Evolutionary conservation across 2,888 invertebrate species (phyloP).

Genomic region (Nymphalis polychloros): DNA sequence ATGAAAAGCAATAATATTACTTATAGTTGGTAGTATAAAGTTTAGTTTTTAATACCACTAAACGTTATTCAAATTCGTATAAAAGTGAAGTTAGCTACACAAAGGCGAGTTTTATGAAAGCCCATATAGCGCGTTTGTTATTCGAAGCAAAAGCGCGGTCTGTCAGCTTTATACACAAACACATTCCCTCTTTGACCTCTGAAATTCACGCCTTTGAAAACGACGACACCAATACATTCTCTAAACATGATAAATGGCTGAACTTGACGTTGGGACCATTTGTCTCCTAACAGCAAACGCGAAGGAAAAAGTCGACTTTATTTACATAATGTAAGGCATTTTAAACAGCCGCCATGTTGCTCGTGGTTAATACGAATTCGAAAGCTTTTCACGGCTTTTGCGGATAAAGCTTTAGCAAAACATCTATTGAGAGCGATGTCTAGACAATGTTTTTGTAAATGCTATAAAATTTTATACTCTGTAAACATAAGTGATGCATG

Average conservation of each 20-base stretch:
- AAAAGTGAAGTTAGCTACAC: slow-evolving; percentile 32
- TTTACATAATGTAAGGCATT: slow-evolving; percentile 57
- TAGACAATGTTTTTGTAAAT: slow-evolving; percentile 26
- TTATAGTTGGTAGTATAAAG: too few relatives aligned
- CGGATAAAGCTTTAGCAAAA: slow-evolving; percentile 23
- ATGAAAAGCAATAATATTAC: slow-evolving; percentile 16
- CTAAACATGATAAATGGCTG: slow-evolving; percentile 61
- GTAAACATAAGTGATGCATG: slow-evolving; percentile 8
- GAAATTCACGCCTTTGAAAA: slow-evolving; percentile 32
- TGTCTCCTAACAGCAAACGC: slow-evolving; percentile 55
- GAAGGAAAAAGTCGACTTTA: slow-evolving; percentile 55
- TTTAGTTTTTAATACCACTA: slow-evolving; percentile 23
- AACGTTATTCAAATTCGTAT: slow-evolving; percentile 31
- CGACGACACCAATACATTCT: slow-evolving; percentile 49
- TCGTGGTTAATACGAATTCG: slow-evolving; percentile 40
- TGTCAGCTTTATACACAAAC: slow-evolving; percentile 26
- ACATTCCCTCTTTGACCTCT: slow-evolving; percentile 35
- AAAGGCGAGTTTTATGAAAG: slow-evolving; percentile 34
- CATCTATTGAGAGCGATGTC: slow-evolving; percentile 20
- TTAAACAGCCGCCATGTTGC: slow-evolving; percentile 38
- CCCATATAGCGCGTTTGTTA: slow-evolving; percentile 23
- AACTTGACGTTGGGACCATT: slow-evolving; percentile 58
- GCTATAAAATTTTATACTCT: slow-evolving; percentile 17
- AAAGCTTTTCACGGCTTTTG: slow-evolving; percentile 30
- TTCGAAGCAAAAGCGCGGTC: slow-evolving; percentile 27